Percentiles rank a stretch among this genome's conserved stretches.
phyloP scores from a whole-genome alignment of 2,113 vertebrate species.

The Petaurus breviceps region DNA sequence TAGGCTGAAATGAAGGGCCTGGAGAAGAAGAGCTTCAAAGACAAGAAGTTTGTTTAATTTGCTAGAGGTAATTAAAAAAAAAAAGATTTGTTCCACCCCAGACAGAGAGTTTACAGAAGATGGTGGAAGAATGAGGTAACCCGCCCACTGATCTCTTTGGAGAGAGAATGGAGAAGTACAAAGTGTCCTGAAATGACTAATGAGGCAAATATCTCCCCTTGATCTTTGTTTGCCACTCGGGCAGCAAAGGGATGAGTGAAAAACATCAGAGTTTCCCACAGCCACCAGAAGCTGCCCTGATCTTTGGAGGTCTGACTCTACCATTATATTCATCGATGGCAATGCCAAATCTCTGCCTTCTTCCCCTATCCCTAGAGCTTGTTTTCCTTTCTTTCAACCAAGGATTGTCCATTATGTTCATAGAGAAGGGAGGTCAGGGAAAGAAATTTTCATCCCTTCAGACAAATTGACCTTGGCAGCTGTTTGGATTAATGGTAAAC shows the following conservation, averaged over 20 bases:
- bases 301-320: neutral
- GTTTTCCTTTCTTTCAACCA: neutral
- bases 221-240: neutral
- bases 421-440: neutral
- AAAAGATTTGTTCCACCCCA: conserved; percentile 24
- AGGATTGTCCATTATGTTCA: neutral
- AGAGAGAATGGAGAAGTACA: conserved; percentile 12
- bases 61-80: conserved; percentile 38
- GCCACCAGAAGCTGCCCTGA: neutral
- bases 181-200: neutral
- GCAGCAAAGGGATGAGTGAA: fast-evolving
- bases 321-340: neutral
- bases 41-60: conserved; percentile 65
- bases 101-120: conserved; percentile 64
- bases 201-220: conserved; percentile 38
- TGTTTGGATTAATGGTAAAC: conserved; percentile 18
- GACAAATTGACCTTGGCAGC: neutral
- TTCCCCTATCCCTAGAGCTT: neutral
- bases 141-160: conserved; percentile 40
- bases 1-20: conserved; percentile 36
- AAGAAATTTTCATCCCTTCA: conserved; percentile 35
- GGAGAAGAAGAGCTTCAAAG: conserved; percentile 19
- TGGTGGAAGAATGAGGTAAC: conserved; percentile 58
- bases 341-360: neutral
- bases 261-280: neutral